These are phyloP conservation scores for Vombatus ursinus DNA, from an alignment of 2,113 vertebrate genomes.

Conservation along the genomic window DNA sequence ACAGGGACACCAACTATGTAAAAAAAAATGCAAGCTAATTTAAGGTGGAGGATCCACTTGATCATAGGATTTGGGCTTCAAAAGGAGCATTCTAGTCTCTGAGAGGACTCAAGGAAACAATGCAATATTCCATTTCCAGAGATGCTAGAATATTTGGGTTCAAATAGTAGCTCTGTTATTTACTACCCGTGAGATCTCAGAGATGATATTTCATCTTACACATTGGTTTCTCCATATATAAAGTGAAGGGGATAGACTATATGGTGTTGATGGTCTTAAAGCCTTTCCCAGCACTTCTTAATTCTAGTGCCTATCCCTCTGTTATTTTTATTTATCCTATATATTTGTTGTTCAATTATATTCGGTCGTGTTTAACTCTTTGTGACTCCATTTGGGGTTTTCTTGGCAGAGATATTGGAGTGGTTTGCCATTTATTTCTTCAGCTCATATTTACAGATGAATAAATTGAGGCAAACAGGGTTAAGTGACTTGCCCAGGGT, in stretches of 20 bases:
- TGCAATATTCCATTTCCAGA: too few relatives aligned
- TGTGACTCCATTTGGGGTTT: too few relatives aligned
- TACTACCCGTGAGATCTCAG: too few relatives aligned
- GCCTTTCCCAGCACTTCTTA: not conserved
- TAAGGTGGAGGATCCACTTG: not conserved
- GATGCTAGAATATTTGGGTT: too few relatives aligned
- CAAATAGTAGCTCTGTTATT: too few relatives aligned
- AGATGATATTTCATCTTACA: not conserved
- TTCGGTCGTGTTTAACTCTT: too few relatives aligned
- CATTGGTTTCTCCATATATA: not conserved
- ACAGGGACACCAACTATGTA: not conserved
- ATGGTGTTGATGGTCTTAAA: not conserved
- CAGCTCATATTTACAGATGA: too few relatives aligned
- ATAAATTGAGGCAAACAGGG: too few relatives aligned
- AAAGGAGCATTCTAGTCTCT: not conserved
- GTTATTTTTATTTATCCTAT: not conserved
- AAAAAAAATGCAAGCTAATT: not conserved
- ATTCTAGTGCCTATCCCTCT: not conserved
- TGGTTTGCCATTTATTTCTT: too few relatives aligned
- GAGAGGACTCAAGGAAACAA: too few relatives aligned
- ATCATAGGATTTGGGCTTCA: not conserved
- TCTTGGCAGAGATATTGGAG: too few relatives aligned
- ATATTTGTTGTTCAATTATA: not conserved
- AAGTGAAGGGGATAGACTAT: not conserved
- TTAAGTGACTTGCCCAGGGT: not conserved